These are phyloP conservation scores for Zaprionus kolodkinae DNA, from an alignment of 1,140 invertebrate species.

Conservation along the genomic window DNA sequence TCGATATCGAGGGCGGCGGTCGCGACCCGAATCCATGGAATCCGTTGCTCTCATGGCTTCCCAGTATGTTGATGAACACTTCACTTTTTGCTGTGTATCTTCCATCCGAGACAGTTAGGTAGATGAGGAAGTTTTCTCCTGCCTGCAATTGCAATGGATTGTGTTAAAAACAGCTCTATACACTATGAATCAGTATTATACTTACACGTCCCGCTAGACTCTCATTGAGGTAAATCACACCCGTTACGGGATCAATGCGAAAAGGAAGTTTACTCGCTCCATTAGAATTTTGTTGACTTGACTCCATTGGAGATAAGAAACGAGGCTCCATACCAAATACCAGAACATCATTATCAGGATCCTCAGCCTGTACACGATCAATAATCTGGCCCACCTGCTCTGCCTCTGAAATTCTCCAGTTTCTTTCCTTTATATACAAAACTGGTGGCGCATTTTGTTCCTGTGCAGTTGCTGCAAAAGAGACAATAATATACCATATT, in stretches of 20 bases:
- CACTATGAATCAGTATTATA: conserved; percentile 14
- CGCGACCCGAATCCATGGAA: conserved; percentile 44
- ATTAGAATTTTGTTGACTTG: conserved; percentile 53
- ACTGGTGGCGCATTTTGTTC: conserved; percentile 85
- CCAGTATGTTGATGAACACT: conserved; percentile 88
- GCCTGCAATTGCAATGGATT: conserved; percentile 84
- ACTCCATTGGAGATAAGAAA: conserved; percentile 39
- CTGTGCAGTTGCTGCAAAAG: conserved; percentile 55
- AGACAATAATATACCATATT: not conserved
- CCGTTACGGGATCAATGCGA: conserved; percentile 88
- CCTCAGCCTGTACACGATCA: conserved; percentile 86
- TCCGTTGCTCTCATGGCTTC: conserved; percentile 60
- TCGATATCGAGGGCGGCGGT: conserved; percentile 67
- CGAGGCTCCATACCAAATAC: conserved; percentile 87
- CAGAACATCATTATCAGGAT: conserved; percentile 87
- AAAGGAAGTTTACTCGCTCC: conserved; percentile 86
- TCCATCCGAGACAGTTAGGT: conserved; percentile 89
- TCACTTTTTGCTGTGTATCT: conserved; percentile 88
- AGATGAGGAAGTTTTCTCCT: conserved; percentile 88
- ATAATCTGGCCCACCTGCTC: conserved; percentile 88
- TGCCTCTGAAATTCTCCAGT: conserved; percentile 88
- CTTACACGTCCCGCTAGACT: conserved; percentile 88
- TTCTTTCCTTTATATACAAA: conserved; percentile 85
- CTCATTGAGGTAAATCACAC: conserved; percentile 89
- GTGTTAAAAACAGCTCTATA: not conserved